Evolutionary conservation across 2,888 invertebrate species (phyloP), one percentile per base, ranked within the genome.

Genomic region (Formica aserva): DNA sequence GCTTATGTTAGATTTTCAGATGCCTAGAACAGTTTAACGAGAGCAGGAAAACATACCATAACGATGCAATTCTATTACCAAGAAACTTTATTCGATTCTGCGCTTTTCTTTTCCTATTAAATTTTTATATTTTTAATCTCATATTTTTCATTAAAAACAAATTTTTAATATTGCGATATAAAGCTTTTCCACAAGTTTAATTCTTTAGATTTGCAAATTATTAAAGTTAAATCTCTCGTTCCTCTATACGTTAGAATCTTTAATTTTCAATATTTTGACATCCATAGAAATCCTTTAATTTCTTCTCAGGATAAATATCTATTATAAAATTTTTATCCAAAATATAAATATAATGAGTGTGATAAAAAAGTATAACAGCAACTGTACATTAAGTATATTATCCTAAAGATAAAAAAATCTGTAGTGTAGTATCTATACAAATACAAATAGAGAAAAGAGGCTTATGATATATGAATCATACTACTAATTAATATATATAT

Each of bases 311-410:
- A 52, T 52, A 52, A 52, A 2, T 8, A 52, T 6, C 48, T 48
- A 8, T 52, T 52, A 52, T 8, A 52, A 52, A 8, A 8, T 52
- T 52, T 52, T 52, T 52, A 52, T 52, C n/a, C n/a, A n/a, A 52
- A 8, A n/a, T 52, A 15, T 48, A 48, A 48, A n/a, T 52, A 15
- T 48, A 48, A 48, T 48, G 15, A 48, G 45, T 48, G 72, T 48
- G 83, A 88, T 85, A 86, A 88, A 85, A 45, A 45, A 45, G 77
- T 85, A 74, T 85, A 84, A 65, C 85, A n/a, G 52, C 75, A 52
- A 74, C 45, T 72, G 35, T 80, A 74, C n/a, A n/a, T n/a, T n/a
- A n/a, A 60, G 32, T 72, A 26, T 45, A 32, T 35, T 74, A 60
- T 18, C 5, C 29, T 22, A 72, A 45, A 72, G 78, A 80, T 80